A percentile compares a stretch with the other conserved stretches of the same genome.
Conservation (phyloP, 2,888 invertebrate species). For the Venusia cambrica region DNA sequence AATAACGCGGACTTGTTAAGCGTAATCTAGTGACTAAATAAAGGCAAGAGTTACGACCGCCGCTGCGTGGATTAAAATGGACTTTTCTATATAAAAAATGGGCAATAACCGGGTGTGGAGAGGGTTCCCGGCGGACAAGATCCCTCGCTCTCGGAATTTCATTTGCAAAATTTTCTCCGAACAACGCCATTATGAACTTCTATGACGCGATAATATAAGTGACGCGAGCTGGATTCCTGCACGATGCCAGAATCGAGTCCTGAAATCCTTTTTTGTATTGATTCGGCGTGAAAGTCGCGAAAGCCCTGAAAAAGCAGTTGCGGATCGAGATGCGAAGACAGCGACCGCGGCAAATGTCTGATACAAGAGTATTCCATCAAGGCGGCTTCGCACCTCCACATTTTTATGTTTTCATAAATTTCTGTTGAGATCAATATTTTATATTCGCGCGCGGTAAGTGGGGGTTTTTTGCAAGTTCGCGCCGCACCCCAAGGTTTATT, state of each 20-base stretch:
- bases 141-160: slow-evolving; percentile 56
- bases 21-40: slow-evolving; percentile 64
- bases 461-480: slow-evolving; percentile 59
- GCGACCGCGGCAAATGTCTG: slow-evolving; percentile 40
- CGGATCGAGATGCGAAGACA: slow-evolving; percentile 33
- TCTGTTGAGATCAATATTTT: slow-evolving; percentile 74
- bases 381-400: slow-evolving; percentile 56
- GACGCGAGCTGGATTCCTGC: slow-evolving; percentile 40
- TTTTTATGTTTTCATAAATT: slow-evolving; percentile 79
- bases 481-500: slow-evolving; percentile 50
- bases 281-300: too few species aligned
- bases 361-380: slow-evolving; percentile 65
- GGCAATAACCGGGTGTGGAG: slow-evolving; percentile 55
- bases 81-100: slow-evolving; percentile 61
- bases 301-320: slow-evolving; percentile 38
- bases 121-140: slow-evolving; percentile 45
- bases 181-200: slow-evolving; percentile 48
- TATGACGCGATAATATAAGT: slow-evolving; percentile 40
- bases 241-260: slow-evolving; percentile 29
- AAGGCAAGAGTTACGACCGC: slow-evolving; percentile 56
- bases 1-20: slow-evolving; percentile 43
- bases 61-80: slow-evolving; percentile 57
- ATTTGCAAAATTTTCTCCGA: slow-evolving; percentile 60
- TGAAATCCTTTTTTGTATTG: slow-evolving; percentile 35
- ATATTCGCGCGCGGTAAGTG: slow-evolving; percentile 63